Base-by-base conservation (phyloP, 2,888 invertebrate genomes). In the Ichneumoninae sp. region DNA sequence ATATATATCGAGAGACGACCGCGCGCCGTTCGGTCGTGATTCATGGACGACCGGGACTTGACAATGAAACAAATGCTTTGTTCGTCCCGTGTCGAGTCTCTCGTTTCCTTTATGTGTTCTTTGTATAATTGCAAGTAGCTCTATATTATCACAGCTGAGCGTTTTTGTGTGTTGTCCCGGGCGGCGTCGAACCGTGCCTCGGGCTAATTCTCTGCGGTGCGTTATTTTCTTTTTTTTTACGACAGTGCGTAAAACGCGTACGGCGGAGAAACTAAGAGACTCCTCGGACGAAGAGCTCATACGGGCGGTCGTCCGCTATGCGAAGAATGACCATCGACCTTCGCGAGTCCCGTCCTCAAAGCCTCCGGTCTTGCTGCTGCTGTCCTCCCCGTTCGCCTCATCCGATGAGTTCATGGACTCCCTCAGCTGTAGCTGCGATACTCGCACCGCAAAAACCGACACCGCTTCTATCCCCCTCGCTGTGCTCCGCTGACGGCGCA, bases 391-490 rank as follows among this genome's bases (percentile, higher is more conserved):
- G 82, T 74, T 87, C 74, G 86, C 79, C 76, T 87, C 88, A 80
- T 89, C 88, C 86, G 88, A 85, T 84, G 89, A 86, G 87, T 88
- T 88, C 89, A 88, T 88, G 87, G 87, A 88, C 86, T 86, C 87
- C 81, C 74, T 80, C 83, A 74, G 83, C 81, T 82, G 60, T 75
- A 70, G 69, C 79, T 80, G 79, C 80, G 82, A 76, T 78, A 81
- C 36, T 54, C n/a, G 60, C 40, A 52, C 72, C 44, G 16, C 62
- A 36, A 30, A 36, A 44, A 60, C 57, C 57, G 66, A 33, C 66
- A 26, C 33, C 65, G 71, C n/a, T 26, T 75, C 74, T 60, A 16
- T 69, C 69, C 76, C 30, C 81, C 84, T 50, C 77, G 50, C 79
- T 86, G 82, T 82, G 83, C 86, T 76, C 71, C 87, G 74, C 85